Conservation (phyloP, 2,797 vertebrate genomes). For the Cuniculus paca region DNA sequence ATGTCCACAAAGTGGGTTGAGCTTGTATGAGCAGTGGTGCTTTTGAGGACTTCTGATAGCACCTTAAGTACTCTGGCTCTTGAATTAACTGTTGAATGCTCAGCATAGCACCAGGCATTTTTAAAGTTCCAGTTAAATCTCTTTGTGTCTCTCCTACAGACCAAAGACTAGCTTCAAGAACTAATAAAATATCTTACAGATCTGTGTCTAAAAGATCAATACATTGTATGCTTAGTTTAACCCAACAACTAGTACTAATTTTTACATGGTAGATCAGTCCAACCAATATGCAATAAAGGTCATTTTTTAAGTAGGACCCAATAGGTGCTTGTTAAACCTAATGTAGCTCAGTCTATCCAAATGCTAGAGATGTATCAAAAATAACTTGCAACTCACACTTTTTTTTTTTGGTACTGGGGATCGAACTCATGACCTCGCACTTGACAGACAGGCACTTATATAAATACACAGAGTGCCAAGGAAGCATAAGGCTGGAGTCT, state of each 20-base stretch:
- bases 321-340: not conserved
- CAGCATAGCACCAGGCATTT: not conserved
- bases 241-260: not conserved
- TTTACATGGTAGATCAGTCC: not conserved
- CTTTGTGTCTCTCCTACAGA: not conserved
- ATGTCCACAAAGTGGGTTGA: not conserved
- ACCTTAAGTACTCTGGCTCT: not conserved
- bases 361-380: not conserved
- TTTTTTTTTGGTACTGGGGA: too few species aligned
- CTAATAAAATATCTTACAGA: slow-evolving; percentile 15
- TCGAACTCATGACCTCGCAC: too few species aligned
- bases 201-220: not conserved
- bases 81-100: not conserved
- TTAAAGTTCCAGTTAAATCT: not conserved
- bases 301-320: not conserved
- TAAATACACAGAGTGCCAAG: not conserved
- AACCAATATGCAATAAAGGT: not conserved
- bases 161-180: not conserved
- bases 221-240: not conserved
- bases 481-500: not conserved
- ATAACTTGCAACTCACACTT: not conserved
- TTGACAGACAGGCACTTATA: too few species aligned
- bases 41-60: slow-evolving; percentile 5
- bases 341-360: not conserved
- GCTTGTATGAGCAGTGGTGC: not conserved